Evolutionary conservation across 2,797 vertebrate species (phyloP), one percentile per base, ranked within the genome.

Genomic region (Oryzias sinensis): DNA sequence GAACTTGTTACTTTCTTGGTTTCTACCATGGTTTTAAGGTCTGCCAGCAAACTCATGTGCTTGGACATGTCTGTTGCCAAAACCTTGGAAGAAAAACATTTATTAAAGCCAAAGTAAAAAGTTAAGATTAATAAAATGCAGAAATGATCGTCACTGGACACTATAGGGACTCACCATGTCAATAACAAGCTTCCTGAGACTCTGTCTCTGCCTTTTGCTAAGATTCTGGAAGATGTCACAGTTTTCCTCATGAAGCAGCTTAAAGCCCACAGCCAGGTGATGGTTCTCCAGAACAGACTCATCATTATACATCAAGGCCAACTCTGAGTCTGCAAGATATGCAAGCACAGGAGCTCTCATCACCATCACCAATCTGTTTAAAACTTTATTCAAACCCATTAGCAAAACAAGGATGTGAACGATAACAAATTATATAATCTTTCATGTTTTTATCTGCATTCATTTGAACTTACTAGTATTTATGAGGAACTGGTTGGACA

Each of bases 1-100:
- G 95, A 97, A 68, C 95, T 97, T 8, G 96, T 96, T 83, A 98
- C 96, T 83, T 97, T 98, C 90, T 97, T 98, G 41, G 96, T 97
- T 88, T 98, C 96, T 75, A 98, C 96, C 96, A 97, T 97, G 0
- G 96, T 97, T 86, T 97, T 98, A 48, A 97, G 92, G 81, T 97
- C 96, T 18, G 95, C 96, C 84, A 98, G 80, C 76, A 97, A 92
- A 77, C 92, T 95, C 96, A 98, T 97, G 87, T 98, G 96, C 88
- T 98, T 98, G 49, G 96, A 97, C 96, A 98, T 98, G 74, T 98
- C 96, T 1, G 96, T 98, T 27, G 96, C 96, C 89, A 98, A 90
- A 72, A 98, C 96, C 96, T 97, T 68, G 7, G 41, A 48, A 53
- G 14, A 33, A 27, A 47, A 24, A 5, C 52, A 44, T 41, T 4